These are phyloP conservation scores for Orthosia incerta DNA, from an alignment of 2,888 invertebrate species.

Conservation along the genomic window DNA sequence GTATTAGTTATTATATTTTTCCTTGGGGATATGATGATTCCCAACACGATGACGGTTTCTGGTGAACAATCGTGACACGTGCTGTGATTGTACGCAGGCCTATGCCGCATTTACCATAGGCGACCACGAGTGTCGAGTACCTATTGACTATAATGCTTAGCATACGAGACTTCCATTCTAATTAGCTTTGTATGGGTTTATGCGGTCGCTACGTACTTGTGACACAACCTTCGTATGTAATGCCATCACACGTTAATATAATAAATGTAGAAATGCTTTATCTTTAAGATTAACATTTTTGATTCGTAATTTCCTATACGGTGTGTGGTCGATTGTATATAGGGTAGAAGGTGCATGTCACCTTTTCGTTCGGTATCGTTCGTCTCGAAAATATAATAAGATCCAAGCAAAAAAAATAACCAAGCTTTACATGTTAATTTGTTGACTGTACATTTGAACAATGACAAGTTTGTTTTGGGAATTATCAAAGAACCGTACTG, in stretches of 20 bases:
- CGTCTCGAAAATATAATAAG: constrained; percentile 6
- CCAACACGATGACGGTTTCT: constrained; percentile 60
- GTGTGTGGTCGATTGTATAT: neutral
- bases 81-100: constrained; percentile 69
- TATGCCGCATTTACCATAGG: constrained; percentile 70
- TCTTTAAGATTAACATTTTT: constrained; percentile 4
- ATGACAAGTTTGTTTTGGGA: constrained; percentile 5
- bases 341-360: neutral
- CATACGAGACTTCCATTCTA: constrained; percentile 81
- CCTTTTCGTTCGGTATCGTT: neutral
- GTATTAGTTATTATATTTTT: neutral
- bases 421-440: neutral
- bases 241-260: constrained; percentile 49
- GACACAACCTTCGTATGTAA: constrained; percentile 59
- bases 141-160: constrained; percentile 75
- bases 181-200: constrained; percentile 78
- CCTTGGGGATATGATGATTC: constrained; percentile 35
- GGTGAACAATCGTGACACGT: constrained; percentile 78
- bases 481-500: neutral
- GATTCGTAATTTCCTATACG: neutral
- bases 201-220: constrained; percentile 64
- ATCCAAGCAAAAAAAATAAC: neutral
- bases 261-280: constrained; percentile 43
- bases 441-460: neutral
- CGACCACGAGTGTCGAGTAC: constrained; percentile 58